Evolutionary conservation across 2,888 invertebrate genomes (phyloP), one percentile per base, ranked within the genome.

Genomic region (Ormyrus thymus): DNA sequence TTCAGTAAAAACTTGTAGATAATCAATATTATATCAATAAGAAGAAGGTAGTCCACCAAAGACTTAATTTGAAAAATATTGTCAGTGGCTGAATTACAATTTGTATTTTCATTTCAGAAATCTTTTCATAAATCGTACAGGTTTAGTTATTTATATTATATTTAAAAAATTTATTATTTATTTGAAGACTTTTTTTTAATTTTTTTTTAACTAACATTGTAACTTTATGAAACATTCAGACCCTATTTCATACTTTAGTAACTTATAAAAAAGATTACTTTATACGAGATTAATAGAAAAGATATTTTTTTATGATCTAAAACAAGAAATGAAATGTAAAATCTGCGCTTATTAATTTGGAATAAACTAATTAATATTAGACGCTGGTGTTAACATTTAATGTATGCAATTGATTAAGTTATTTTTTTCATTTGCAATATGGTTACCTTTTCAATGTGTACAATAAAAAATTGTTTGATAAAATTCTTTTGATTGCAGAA

Each of bases 1-100:
- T 29, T 7, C n/a, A 50, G 13, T 8, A 8, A 45, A 53, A 55
- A 55, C 29, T 71, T 53, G 62, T 72, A 48, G 56, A 56, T 50
- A 56, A 64, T 65, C 48, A 56, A 43, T 58, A 48, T 58, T 62
- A 58, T 56, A 62, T 61, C 29, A 53, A 53, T 13, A 56, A 66
- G 29, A 45, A 59, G 50, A 48, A 55, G 9, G 58, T 72, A 45
- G 53, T 48, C 68, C 55, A 72, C 75, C 75, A 78, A 81, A 79
- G 72, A 81, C 55, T 79, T 68, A 76, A 68, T 64, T 7, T 46
- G 51, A 51, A 71, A 43, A 62, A 43, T 29, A 53, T 7, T 8
- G 59, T 46, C 59, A 43, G 46, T 55, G 15, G 53, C 53, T n/a
- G 10, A 71, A 13, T n/a, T 70, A 11, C 15, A 58, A 58, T 13